Base-by-base conservation (phyloP, 2,888 invertebrate species). In the Tachina fera region DNA sequence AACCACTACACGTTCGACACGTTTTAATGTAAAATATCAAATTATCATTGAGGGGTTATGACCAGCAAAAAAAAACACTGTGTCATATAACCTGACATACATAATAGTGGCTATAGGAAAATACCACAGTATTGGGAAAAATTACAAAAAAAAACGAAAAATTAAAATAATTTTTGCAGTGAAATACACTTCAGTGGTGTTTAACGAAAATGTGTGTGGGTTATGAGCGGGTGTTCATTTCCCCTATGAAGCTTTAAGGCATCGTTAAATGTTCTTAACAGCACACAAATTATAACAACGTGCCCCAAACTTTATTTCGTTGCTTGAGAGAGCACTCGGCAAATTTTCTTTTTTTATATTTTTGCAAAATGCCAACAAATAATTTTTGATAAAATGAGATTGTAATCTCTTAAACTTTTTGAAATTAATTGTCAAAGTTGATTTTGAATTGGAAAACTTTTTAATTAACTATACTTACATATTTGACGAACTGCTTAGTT, bases 1-100 rank as follows among this genome's bases (percentile, higher is more conserved):
- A 60, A 61, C 77, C 56, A 81, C 72, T 51, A 71, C 82, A 79
- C 68, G 75, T 82, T 71, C 71, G 71, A 71, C 82, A 79, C 78
- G 75, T 83, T 79, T 65, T 60, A 75, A 79, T 79, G 43, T 60
- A 67, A 78, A 79, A 79, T 67, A 76, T 68, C 31, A 76, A 79
- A 86, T 86, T 83, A 79, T 65, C 75, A 53, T 43, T 43, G 22
- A 53, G 61, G 53, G 31, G 56, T 53, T 79, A 49, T 71, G 71
- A 75, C 71, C 85, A 63, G 43, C 5, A 11, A 43, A 47, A 63
- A 75, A 56, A 56, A 43, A 3, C 16, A 43, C 31, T 31, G 31
- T 31, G 6, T 6, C 31, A 6, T 31, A 31, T 31, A 31, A 74
- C 6, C 14, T 65, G 43, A n/a, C 31, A 71, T 47, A 71, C 31